These are phyloP conservation scores for Oscheius sp. DNA, from an alignment of 2,888 invertebrate genomes.

Conservation along the genomic window DNA sequence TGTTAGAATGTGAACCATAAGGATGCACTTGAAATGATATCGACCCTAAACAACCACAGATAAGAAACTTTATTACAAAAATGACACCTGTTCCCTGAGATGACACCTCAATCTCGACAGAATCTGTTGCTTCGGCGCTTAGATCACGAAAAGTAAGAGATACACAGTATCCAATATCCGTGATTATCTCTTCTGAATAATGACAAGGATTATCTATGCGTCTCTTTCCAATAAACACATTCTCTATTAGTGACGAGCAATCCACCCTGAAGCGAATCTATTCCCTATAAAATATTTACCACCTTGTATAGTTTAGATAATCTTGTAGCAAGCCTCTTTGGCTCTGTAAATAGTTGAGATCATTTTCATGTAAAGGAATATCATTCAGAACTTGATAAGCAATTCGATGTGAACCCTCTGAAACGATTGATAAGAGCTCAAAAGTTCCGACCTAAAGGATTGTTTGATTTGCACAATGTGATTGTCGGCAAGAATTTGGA, in stretches of 20 bases:
- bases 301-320: slow-evolving; percentile 13
- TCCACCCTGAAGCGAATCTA: no score
- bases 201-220: slow-evolving; percentile 19
- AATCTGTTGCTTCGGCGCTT: not conserved
- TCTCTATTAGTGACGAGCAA: no score
- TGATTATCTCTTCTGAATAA: not conserved
- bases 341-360: not conserved
- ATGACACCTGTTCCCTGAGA: slow-evolving; percentile 23
- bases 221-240: not conserved
- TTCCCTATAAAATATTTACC: not conserved
- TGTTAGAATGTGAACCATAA: not conserved
- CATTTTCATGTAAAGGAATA: not conserved
- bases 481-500: slow-evolving; percentile 30
- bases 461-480: slow-evolving; percentile 36
- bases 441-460: not conserved
- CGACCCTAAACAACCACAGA: not conserved
- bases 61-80: not conserved
- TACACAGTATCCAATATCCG: slow-evolving; percentile 36
- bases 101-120: slow-evolving; percentile 27
- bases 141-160: not conserved
- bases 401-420: not conserved
- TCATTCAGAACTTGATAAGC: slow-evolving; percentile 17
- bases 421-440: not conserved
- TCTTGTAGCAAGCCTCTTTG: not conserved
- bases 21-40: slow-evolving; percentile 7